A percentile compares a stretch with the other conserved stretches of the same genome.
Conservation (phyloP, 2,888 invertebrate species). For the Apocheima hispidaria region DNA sequence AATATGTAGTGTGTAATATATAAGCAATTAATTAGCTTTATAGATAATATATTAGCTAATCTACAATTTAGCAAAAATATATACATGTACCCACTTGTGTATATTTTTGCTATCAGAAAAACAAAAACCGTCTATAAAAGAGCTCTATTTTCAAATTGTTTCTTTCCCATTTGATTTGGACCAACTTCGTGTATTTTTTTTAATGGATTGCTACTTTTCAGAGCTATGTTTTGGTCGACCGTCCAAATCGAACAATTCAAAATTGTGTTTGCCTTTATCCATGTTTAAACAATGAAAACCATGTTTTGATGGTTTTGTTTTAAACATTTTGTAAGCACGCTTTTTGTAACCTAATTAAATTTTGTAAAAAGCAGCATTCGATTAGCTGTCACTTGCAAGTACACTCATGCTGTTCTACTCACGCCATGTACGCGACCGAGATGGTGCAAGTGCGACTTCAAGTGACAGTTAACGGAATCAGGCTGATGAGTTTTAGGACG, state of each 20-base stretch:
- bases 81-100: too few relatives aligned
- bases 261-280: neutral
- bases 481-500: too few relatives aligned
- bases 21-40: too few relatives aligned
- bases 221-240: neutral
- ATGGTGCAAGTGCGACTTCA: too few relatives aligned
- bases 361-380: neutral
- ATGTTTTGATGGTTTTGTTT: neutral
- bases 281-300: neutral
- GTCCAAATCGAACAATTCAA: neutral
- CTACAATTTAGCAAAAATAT: too few relatives aligned
- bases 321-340: neutral
- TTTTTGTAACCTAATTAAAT: neutral
- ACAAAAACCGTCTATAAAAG: neutral
- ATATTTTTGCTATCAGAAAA: too few relatives aligned
- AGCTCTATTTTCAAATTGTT: conserved; percentile 1
- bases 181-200: neutral
- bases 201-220: neutral
- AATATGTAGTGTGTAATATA: too few relatives aligned
- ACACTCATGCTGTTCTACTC: too few relatives aligned
- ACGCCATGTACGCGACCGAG: too few relatives aligned
- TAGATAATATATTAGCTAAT: too few relatives aligned
- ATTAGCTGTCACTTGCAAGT: too few relatives aligned
- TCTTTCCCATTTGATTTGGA: neutral
- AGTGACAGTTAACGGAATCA: too few relatives aligned